A percentile compares a stretch with the other conserved stretches of the same genome.
phyloP scores from a whole-genome alignment of 2,888 invertebrate genomes.

The Megalurothrips usitatus region DNA sequence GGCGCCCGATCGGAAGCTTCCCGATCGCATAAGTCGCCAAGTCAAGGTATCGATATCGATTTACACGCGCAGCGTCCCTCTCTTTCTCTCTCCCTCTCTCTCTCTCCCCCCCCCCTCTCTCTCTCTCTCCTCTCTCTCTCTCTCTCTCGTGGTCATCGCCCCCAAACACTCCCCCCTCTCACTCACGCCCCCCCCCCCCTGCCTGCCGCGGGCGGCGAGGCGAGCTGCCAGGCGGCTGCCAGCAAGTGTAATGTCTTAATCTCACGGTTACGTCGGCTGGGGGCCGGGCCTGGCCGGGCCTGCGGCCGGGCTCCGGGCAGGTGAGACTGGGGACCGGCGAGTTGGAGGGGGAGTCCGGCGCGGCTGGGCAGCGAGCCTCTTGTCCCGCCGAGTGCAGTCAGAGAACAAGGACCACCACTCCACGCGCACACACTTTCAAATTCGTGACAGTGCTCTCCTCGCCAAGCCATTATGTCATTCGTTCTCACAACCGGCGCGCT shows the following conservation, averaged over 20 bases:
- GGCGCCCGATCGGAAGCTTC: too few relatives aligned
- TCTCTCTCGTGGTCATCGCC: background rate
- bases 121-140: too few relatives aligned
- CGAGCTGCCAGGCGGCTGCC: slow-evolving; percentile 8
- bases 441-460: too few relatives aligned
- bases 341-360: background rate
- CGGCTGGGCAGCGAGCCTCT: too few relatives aligned
- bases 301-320: background rate
- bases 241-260: slow-evolving; percentile 26
- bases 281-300: background rate
- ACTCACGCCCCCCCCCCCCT: background rate
- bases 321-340: background rate
- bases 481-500: too few relatives aligned
- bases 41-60: too few relatives aligned
- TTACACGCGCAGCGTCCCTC: too few relatives aligned
- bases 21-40: too few relatives aligned
- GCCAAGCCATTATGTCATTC: too few relatives aligned
- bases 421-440: too few relatives aligned
- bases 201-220: background rate
- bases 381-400: background rate
- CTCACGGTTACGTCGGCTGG: slow-evolving; percentile 3
- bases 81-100: too few relatives aligned
- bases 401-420: background rate
- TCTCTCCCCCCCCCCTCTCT: too few relatives aligned
- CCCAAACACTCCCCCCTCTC: background rate